Evolutionary conservation across 1,140 invertebrate genomes (phyloP).

Genomic region (Monomorium pharaonis): DNA sequence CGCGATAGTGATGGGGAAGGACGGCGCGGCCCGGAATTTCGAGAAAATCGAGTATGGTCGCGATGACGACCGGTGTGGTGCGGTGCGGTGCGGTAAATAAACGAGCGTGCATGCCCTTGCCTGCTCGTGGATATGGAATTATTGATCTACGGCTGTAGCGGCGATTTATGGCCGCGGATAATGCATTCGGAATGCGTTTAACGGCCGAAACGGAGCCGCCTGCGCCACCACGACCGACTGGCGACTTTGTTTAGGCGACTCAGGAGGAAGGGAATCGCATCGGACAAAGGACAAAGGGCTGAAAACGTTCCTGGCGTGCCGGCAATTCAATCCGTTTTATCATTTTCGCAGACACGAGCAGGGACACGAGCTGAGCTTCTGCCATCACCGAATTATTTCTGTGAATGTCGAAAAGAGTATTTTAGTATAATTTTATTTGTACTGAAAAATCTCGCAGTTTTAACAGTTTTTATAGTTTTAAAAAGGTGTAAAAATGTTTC

Average conservation of each 20-base stretch:
- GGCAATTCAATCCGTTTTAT: conserved; percentile 36
- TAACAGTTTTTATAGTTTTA: too few species aligned
- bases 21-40: conserved; percentile 64
- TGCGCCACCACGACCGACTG: conserved; percentile 60
- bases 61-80: conserved; percentile 42
- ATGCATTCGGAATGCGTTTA: conserved; percentile 80
- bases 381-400: neutral
- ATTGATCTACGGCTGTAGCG: conserved; percentile 79
- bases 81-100: conserved; percentile 70
- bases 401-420: neutral
- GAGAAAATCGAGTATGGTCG: conserved; percentile 60
- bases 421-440: conserved; percentile 1
- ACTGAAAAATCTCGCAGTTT: conserved; percentile 20
- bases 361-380: neutral
- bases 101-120: conserved; percentile 64
- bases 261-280: conserved; percentile 36
- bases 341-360: conserved; percentile 3
- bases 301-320: conserved; percentile 49
- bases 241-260: conserved; percentile 69
- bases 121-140: conserved; percentile 78
- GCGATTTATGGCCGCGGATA: conserved; percentile 79
- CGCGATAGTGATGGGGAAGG: conserved; percentile 45
- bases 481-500: conserved; percentile 18
- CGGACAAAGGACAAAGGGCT: conserved; percentile 38
- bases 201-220: conserved; percentile 68